Percentiles rank a stretch among this genome's conserved stretches.
Evolutionary conservation across 2,888 invertebrate species (phyloP).

Genomic region (Isotomurus palustris): DNA sequence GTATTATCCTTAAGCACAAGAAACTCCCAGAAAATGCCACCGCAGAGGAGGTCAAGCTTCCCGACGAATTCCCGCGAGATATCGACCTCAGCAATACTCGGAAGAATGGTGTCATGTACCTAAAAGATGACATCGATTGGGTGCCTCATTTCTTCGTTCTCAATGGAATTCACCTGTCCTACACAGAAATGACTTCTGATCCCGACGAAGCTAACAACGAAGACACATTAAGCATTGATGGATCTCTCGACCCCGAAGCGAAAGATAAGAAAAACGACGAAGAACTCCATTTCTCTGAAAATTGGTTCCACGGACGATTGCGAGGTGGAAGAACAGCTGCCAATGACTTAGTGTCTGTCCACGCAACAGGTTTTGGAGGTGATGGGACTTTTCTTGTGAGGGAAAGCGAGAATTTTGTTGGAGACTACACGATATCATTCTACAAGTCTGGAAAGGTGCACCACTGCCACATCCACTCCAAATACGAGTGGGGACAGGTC

Average conservation of each 20-base stretch:
- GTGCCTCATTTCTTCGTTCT: slow-evolving; percentile 89
- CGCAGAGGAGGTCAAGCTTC: slow-evolving; percentile 51
- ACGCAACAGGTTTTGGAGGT: slow-evolving; percentile 65
- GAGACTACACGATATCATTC: slow-evolving; percentile 92
- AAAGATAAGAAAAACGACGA: slow-evolving; percentile 57
- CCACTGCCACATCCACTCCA: slow-evolving; percentile 79
- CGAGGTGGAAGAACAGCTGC: slow-evolving; percentile 75
- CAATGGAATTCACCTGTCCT: slow-evolving; percentile 80
- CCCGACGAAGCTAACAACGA: slow-evolving; percentile 51
- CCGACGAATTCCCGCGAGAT: slow-evolving; percentile 52
- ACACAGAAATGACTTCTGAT: slow-evolving; percentile 61
- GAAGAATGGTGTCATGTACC: slow-evolving; percentile 81
- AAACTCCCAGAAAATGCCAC: slow-evolving; percentile 80
- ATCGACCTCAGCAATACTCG: slow-evolving; percentile 74
- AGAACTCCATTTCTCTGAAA: slow-evolving; percentile 84
- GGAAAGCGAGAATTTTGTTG: slow-evolving; percentile 91
- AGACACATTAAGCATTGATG: slow-evolving; percentile 45
- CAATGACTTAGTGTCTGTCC: slow-evolving; percentile 66
- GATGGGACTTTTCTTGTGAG: slow-evolving; percentile 90
- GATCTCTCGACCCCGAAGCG: slow-evolving; percentile 56
- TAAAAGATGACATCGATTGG: slow-evolving; percentile 89
- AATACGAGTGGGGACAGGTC: slow-evolving; percentile 79
- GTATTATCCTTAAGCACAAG: slow-evolving; percentile 60
- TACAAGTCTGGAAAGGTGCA: slow-evolving; percentile 74
- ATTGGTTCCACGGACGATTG: slow-evolving; percentile 89